Base-by-base conservation (phyloP, 2,888 invertebrate species). In the Polydrusus tereticollis region DNA sequence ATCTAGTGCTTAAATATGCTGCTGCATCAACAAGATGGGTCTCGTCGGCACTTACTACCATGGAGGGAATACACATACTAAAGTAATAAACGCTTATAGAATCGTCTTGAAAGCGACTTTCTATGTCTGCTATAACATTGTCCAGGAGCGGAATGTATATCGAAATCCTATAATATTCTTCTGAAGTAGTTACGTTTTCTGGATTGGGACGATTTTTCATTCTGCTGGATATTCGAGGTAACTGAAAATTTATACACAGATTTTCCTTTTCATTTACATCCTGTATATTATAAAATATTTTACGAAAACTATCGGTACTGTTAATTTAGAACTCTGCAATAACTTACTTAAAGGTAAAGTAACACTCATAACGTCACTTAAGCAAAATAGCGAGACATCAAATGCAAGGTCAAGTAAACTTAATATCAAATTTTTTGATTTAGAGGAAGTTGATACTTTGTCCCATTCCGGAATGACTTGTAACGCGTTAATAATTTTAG, bases 121-220 rank as follows among this genome's bases (percentile, higher is more conserved):
- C 10, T 7, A 45, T 14, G 10, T 45, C 45, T 16, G 45, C 18
- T 6, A 45, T 7, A 18, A 45, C 23, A 50, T 50, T 50, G 50
- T 50, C 50, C 23, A 50, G 16, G 20, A 50, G n/a, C 21, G 50
- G 12, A 23, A 50, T 50, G 16, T 50, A 50, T 20, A 50, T 16
- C 12, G 50, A 50, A 50, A 50, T 50, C 14, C 23, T 50, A 50
- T 21, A 50, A 23, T n/a, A 50, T 7, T 50, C 50, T 14, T 50
- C 16, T n/a, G 23, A 21, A 50, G 20, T 50, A 2, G 20, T 23
- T 21, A 23, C 50, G 38, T 38, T 38, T 50, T 50, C 21, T 50
- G 50, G 50, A 50, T 50, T 50, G 16, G 16, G 50, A 23, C 50
- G 50, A 14, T 50, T 50, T 50, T 50, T 50, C 50, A 14, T 50